Evolutionary conservation across 2,888 invertebrate species (phyloP).

Genomic region (Rhaphigaster nebulosa): DNA sequence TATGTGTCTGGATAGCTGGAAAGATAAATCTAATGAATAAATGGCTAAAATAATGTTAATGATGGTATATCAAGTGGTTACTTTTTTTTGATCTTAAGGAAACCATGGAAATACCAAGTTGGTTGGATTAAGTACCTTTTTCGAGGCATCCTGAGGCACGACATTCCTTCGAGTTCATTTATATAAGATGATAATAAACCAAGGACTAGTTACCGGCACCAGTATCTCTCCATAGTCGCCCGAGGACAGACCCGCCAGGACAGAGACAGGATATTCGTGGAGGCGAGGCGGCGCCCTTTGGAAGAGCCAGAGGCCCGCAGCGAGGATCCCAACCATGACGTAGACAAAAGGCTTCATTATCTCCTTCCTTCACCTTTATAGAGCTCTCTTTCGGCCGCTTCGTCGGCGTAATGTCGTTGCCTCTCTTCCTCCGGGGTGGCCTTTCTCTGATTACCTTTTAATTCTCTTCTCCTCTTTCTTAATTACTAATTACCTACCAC

Average conservation of each 20-base stretch:
- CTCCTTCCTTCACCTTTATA: constrained; percentile 5
- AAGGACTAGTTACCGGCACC: too few species aligned
- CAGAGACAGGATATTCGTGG: background rate
- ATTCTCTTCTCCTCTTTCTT: background rate
- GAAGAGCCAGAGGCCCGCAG: background rate
- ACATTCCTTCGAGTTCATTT: too few species aligned
- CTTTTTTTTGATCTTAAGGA: too few species aligned
- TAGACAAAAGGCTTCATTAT: constrained; percentile 19
- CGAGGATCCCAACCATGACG: background rate
- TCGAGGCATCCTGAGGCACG: too few species aligned
- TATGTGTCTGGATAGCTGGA: too few species aligned
- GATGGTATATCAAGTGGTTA: too few species aligned
- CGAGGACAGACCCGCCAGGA: background rate
- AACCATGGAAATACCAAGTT: too few species aligned
- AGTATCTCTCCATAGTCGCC: background rate
- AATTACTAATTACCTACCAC: background rate
- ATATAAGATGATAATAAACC: too few species aligned
- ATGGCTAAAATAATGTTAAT: too few species aligned
- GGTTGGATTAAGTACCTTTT: too few species aligned
- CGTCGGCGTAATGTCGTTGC: background rate
- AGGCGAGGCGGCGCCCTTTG: background rate
- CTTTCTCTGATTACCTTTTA: constrained; percentile 21
- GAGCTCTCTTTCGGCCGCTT: background rate
- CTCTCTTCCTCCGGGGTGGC: background rate
- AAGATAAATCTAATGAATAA: too few species aligned